phyloP scores from a whole-genome alignment of 2,888 invertebrate genomes.

The Cistogaster globosa region DNA sequence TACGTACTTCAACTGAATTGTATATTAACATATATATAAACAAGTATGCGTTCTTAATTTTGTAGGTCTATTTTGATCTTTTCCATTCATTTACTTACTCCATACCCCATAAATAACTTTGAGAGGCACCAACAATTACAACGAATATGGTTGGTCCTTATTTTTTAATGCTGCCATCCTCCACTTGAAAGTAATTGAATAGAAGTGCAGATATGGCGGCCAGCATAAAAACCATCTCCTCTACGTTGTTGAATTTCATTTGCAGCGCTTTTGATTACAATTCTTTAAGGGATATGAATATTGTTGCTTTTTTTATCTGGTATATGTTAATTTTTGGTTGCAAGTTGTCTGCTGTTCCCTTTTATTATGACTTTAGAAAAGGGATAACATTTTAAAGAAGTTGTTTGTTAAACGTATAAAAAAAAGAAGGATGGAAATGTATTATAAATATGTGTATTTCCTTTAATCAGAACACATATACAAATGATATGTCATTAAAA shows the following conservation, averaged over 20 bases:
- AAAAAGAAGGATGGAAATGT: constrained; percentile 19
- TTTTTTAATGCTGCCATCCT: constrained; percentile 22
- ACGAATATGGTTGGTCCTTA: constrained; percentile 23
- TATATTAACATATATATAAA: constrained; percentile 36
- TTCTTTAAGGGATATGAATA: constrained; percentile 49
- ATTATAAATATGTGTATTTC: constrained; percentile 43
- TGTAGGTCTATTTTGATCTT: constrained; percentile 67
- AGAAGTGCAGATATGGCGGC: constrained; percentile 61
- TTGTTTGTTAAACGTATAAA: constrained; percentile 52
- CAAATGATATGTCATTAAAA: constrained; percentile 71
- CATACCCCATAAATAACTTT: constrained; percentile 47
- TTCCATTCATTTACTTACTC: constrained; percentile 35
- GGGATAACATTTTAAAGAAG: constrained; percentile 45
- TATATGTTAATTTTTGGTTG: neutral
- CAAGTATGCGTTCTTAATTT: constrained; percentile 34
- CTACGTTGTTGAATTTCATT: constrained; percentile 32
- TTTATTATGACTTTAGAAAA: neutral
- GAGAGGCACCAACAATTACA: constrained; percentile 12
- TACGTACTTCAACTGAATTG: constrained; percentile 51
- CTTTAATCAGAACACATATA: constrained; percentile 66
- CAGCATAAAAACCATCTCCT: constrained; percentile 39
- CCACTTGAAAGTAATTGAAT: constrained; percentile 58
- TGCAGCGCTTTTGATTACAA: constrained; percentile 58
- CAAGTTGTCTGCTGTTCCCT: constrained; percentile 14
- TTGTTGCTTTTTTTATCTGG: constrained; percentile 20